Percentiles rank a stretch among this genome's conserved stretches.
Conservation (phyloP, 2,113 vertebrate species). For the Campylomormyrus tamandua region DNA sequence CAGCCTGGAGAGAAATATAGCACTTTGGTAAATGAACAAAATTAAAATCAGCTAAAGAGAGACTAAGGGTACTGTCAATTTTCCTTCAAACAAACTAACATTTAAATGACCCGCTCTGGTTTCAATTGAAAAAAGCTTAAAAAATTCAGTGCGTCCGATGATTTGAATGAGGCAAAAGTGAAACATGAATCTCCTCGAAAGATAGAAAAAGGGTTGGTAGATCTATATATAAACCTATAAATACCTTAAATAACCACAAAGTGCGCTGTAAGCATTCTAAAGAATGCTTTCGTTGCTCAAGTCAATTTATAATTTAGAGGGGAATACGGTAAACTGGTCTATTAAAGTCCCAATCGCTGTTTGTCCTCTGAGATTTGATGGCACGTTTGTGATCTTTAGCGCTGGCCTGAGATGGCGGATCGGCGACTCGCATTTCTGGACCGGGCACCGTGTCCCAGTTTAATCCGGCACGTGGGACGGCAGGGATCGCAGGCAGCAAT, state of each 20-base stretch:
- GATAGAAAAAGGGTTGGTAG: not conserved
- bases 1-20: not conserved
- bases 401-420: not conserved
- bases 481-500: slow-evolving; percentile 10
- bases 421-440: not conserved
- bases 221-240: not conserved
- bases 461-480: not conserved
- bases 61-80: not conserved
- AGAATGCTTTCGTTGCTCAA: not conserved
- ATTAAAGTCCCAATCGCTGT: not conserved
- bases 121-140: not conserved
- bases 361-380: not conserved
- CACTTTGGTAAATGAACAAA: not conserved
- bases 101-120: not conserved
- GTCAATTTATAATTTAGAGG: not conserved
- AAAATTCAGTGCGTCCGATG: not conserved
- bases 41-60: not conserved
- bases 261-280: not conserved
- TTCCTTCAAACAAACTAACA: not conserved
- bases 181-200: not conserved
- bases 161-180: not conserved
- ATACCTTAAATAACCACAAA: not conserved
- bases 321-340: not conserved
- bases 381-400: not conserved
- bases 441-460: not conserved